Evolutionary conservation across 2,888 invertebrate genomes (phyloP), one percentile per base, ranked within the genome.

Genomic region (Odontothrips loti): DNA sequence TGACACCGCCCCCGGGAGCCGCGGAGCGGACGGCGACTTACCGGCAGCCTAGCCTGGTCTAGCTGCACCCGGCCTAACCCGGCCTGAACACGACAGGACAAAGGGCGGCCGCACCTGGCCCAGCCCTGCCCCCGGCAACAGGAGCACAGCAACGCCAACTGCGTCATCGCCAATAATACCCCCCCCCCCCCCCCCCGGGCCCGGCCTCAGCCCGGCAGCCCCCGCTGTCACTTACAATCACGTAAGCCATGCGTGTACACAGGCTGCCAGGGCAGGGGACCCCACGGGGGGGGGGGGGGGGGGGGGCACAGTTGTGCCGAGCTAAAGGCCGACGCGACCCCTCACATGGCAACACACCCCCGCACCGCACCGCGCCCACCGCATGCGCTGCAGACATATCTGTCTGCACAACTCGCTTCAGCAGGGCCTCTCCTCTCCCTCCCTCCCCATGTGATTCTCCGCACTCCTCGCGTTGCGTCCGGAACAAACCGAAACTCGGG

Each of bases 181-280:
- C 88, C 87, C 87, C 87, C 87, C 86, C 86, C 79, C 86, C 85
- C 85, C 47, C 17, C 29, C 75, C 63, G 82, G 83, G 82, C 88
- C 88, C 88, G n/a, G n/a, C 88, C 88, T 89, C 89, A n/a, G 87
- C 87, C 87, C 82, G 27, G 82, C 47, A 80, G 58, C 58, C 34
- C 80, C 82, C 80, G 81, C 80, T 79, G 81, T 80, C 81, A 48
- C 51, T 43, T 43, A 43, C 34, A 43, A 43, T 43, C 34, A 43
- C 34, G 34, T 43, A 43, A 43, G 34, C 34, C 83, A 81, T 83
- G 82, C 83, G 84, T 83, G 81, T 82, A 81, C 82, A 80, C 20
- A 15, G 75, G 48, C n/a, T 75, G 80, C 78, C 58, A 80, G 81
- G 82, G 82, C 83, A n/a, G n/a, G n/a, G n/a, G n/a, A n/a, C n/a